phyloP scores from a whole-genome alignment of 2,888 invertebrate species.

The Dasysyrphus albostriatus region DNA sequence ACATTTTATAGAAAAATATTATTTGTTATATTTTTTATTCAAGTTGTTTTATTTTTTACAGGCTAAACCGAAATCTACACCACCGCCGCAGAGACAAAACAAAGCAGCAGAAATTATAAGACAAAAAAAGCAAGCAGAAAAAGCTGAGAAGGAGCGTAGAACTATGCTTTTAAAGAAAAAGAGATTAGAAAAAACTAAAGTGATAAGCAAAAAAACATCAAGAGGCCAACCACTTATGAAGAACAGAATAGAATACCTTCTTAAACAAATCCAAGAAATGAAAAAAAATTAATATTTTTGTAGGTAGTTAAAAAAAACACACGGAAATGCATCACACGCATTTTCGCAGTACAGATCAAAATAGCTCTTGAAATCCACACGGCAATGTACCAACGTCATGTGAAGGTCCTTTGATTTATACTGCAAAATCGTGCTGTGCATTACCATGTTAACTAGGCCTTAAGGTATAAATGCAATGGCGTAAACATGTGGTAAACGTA shows the following conservation, averaged over 20 bases:
- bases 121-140: constrained; percentile 84
- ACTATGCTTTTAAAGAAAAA: constrained; percentile 88
- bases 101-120: constrained; percentile 78
- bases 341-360: too few species aligned
- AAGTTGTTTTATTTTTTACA: constrained; percentile 8
- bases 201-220: constrained; percentile 90
- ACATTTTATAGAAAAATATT: not conserved
- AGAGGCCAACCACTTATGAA: constrained; percentile 95
- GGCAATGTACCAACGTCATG: too few species aligned
- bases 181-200: constrained; percentile 89
- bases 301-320: not conserved
- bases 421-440: too few species aligned
- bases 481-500: too few species aligned
- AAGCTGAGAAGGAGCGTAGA: constrained; percentile 85
- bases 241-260: constrained; percentile 89
- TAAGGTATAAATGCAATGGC: too few species aligned
- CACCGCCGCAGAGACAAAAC: constrained; percentile 4
- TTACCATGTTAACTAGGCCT: too few species aligned
- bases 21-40: not conserved
- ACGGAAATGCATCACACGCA: too few species aligned
- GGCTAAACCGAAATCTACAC: constrained; percentile 15
- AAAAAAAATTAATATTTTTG: constrained; percentile 73
- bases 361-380: too few species aligned
- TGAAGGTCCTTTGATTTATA: too few species aligned
- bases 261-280: constrained; percentile 89